phyloP scores from a whole-genome alignment of 1,140 invertebrate species.

The Ceratosolen solmsi region DNA sequence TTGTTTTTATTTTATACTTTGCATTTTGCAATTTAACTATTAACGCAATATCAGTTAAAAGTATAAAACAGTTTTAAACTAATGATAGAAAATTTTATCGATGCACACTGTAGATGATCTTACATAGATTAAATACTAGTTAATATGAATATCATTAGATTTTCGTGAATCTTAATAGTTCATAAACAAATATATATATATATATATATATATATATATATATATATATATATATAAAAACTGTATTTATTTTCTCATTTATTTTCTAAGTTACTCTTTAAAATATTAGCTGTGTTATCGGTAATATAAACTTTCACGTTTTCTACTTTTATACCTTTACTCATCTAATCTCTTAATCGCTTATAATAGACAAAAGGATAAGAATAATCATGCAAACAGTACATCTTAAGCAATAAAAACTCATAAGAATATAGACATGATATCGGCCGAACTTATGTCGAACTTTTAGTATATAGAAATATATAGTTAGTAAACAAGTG shows the following conservation, averaged over 20 bases:
- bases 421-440: neutral
- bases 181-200: too few species aligned
- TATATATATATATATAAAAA: too few species aligned
- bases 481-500: neutral
- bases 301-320: too few species aligned
- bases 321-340: slow-evolving; percentile 73
- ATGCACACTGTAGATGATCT: too few species aligned
- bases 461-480: slow-evolving; percentile 33
- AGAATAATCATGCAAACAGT: neutral
- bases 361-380: slow-evolving; percentile 21
- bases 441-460: neutral
- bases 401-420: neutral
- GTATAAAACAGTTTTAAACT: too few species aligned
- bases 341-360: slow-evolving; percentile 40
- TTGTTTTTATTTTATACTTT: neutral
- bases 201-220: too few species aligned
- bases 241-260: slow-evolving; percentile 7
- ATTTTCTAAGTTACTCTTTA: neutral
- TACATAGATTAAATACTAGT: too few species aligned
- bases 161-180: slow-evolving; percentile 10
- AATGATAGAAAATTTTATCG: too few species aligned
- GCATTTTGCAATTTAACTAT: neutral
- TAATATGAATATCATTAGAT: slow-evolving; percentile 27
- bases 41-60: too few species aligned
- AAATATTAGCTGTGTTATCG: slow-evolving; percentile 31